Evolutionary conservation across 2,113 vertebrate species (phyloP), one percentile per base, ranked within the genome.

Genomic region (Chaetodon auriga): DNA sequence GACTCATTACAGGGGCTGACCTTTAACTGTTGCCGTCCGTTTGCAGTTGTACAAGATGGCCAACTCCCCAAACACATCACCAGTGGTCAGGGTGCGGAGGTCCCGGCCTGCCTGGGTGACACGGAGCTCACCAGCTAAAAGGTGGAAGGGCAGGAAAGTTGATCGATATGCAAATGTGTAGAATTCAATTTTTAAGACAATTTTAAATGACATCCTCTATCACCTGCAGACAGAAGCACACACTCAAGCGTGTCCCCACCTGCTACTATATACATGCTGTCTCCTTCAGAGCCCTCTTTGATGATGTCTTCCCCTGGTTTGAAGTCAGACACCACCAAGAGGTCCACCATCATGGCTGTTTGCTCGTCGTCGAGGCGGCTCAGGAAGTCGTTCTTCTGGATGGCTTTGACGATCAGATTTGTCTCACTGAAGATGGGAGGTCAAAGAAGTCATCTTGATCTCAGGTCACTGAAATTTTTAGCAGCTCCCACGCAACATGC

Each of bases 11-110:
- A 45, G 12, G 7, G 21, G 14, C 79, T 75, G 46, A 96, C 96
- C 96, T 94, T 87, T 95, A 49, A 97, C 95, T 0, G 96, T 95
- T 4, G 96, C 96, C 0, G 95, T 96, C 77, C 95, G 93, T 85
- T 93, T 95, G 90, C 96, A 96, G 93, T 96, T 95, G 92, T 96
- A 97, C 8, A 97, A 80, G 62, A 96, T 95, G 38, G 96, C 96
- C 78, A 96, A 78, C 79, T 96, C 96, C 15, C 96, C 96, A 12
- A 96, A 97, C 7, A 97, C 92, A 25, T 96, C 96, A 0, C 96
- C 96, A 0, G 79, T 90, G n/a, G 41, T 91, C 9, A 97, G 83
- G 13, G 78, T 92, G 78, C 95, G 90, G 4, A 97, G 94, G 11
- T 85, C 60, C 35, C 60, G 89, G 9, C 96, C 95, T 0, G 85